Evolutionary conservation across 1,140 invertebrate genomes (phyloP).

Genomic region (Zophobas morio): DNA sequence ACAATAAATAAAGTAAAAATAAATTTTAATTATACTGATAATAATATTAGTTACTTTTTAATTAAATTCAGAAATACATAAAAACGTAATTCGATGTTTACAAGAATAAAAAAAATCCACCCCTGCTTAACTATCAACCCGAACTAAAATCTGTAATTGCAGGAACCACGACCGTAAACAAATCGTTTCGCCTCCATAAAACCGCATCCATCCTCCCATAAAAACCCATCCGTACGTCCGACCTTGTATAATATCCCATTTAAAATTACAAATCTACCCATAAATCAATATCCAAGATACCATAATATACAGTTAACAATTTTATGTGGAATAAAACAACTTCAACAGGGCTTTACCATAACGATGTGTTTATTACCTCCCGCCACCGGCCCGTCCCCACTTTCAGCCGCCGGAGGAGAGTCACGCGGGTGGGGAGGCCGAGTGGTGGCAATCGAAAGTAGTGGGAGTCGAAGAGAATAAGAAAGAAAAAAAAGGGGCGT

Average conservation of each 20-base stretch:
- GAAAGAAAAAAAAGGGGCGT: conserved; percentile 55
- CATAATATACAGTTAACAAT: conserved; percentile 62
- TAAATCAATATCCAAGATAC: conserved; percentile 64
- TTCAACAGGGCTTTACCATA: conserved; percentile 66
- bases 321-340: conserved; percentile 64
- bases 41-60: too few relatives aligned
- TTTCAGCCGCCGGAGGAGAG: conserved; percentile 44
- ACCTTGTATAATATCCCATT: conserved; percentile 56
- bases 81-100: too few relatives aligned
- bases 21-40: too few relatives aligned
- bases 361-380: conserved; percentile 67
- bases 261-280: conserved; percentile 63
- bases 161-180: conserved; percentile 19
- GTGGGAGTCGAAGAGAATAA: conserved; percentile 47
- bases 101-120: too few relatives aligned
- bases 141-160: conserved; percentile 1
- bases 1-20: too few relatives aligned
- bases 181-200: conserved; percentile 35
- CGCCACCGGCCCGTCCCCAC: conserved; percentile 47
- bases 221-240: conserved; percentile 48
- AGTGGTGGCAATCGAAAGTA: conserved; percentile 16
- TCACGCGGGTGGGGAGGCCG: conserved; percentile 20
- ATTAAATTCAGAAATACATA: too few relatives aligned
- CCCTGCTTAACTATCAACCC: too few relatives aligned
- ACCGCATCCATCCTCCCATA: conserved; percentile 42